Evolutionary conservation across 2,888 invertebrate genomes (phyloP), one percentile per base, ranked within the genome.

Genomic region (Eledone cirrhosa): DNA sequence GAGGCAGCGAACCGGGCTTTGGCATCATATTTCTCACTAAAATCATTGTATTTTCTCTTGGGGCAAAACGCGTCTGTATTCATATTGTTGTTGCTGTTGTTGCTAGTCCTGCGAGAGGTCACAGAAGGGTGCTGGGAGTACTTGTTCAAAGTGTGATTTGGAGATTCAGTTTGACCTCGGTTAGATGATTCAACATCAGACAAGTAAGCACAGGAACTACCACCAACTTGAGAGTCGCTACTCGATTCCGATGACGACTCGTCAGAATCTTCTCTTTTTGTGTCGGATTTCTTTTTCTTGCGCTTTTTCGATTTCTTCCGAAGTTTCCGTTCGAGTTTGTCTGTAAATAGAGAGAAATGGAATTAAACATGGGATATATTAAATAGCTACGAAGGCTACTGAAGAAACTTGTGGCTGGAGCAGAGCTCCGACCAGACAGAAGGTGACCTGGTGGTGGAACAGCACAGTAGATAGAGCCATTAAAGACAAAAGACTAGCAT

Each of bases 311-410:
- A 16, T 19, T 47, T 65, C 19, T 31, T 78, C 47, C 29, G 14
- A 33, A 82, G 29, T 78, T 63, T 33, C 80, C 82, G 67, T 83
- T 82, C 83, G 77, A 67, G 78, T 75, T 16, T 31, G 19, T 33
- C 29, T 59, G 19, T 27, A 72, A 59, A 29, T 48, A 75, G 33
- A 65, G 75, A n/a, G 22, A 41, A 11, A 11, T 41, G 41, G 11
- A 41, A 8, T n/a, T 41, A 41, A n/a, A n/a, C n/a, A n/a, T n/a
- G n/a, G n/a, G n/a, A n/a, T n/a, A n/a, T n/a, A n/a, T n/a, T n/a
- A n/a, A n/a, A n/a, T n/a, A n/a, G n/a, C n/a, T n/a, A n/a, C n/a
- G n/a, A n/a, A n/a, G n/a, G n/a, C n/a, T n/a, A n/a, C n/a, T n/a
- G n/a, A n/a, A n/a, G n/a, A n/a, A n/a, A n/a, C n/a, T n/a, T n/a